Evolutionary conservation across 2,797 vertebrate species (phyloP).

Genomic region (Novumbra hubbsi): DNA sequence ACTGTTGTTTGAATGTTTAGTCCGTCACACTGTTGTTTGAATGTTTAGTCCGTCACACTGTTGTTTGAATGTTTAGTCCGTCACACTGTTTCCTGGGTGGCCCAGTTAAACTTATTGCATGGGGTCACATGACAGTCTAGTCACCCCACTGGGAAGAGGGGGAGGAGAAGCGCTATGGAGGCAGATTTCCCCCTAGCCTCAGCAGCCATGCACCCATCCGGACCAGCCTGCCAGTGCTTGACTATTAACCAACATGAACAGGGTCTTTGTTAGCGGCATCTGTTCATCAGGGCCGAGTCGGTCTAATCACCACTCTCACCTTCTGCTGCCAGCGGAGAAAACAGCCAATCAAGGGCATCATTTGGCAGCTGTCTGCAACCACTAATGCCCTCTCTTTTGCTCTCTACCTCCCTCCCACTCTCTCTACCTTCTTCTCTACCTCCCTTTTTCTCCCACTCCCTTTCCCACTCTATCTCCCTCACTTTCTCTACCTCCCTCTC

Average conservation of each 20-base stretch:
- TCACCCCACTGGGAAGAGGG: no score
- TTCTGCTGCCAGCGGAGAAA: conserved; percentile 89
- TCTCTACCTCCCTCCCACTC: conserved; percentile 47
- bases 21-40: no score
- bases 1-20: no score
- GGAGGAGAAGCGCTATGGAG: conserved; percentile 68
- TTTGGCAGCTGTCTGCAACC: conserved; percentile 87
- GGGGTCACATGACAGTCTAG: no score
- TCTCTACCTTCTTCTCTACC: conserved; percentile 49
- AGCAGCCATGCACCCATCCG: conserved; percentile 56
- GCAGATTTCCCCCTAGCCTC: conserved; percentile 81
- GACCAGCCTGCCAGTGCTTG: conserved; percentile 72
- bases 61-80: no score
- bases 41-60: no score
- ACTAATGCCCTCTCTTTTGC: conserved; percentile 80
- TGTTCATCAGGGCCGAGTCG: conserved; percentile 82
- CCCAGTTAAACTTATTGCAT: no score
- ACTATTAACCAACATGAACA: conserved; percentile 86
- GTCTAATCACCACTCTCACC: conserved; percentile 88
- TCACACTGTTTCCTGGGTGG: no score
- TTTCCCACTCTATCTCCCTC: neutral
- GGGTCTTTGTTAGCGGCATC: conserved; percentile 89
- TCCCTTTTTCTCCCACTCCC: neutral
- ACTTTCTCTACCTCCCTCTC: neutral
- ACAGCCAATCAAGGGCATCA: conserved; percentile 90